Evolutionary conservation across 2,113 vertebrate species (phyloP).

Genomic region (Euleptes europaea): DNA sequence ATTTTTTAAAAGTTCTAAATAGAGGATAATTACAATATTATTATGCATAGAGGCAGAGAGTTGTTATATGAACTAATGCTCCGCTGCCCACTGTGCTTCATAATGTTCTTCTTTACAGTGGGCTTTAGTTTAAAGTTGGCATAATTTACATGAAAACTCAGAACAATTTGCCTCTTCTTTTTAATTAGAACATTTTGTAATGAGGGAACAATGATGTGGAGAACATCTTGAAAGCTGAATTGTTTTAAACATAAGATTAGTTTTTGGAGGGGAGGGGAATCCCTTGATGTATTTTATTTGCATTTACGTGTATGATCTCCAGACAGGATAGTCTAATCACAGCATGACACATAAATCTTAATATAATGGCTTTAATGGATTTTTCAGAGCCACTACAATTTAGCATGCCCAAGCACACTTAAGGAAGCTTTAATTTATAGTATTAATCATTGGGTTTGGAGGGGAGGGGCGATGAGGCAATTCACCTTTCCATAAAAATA

Average conservation of each 20-base stretch:
- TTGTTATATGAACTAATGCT: conserved; percentile 8
- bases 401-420: conserved; percentile 5
- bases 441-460: conserved; percentile 27
- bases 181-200: conserved; percentile 23
- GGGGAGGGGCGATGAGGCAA: not conserved
- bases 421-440: conserved; percentile 44
- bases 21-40: conserved; percentile 11
- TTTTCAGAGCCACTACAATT: conserved; percentile 45
- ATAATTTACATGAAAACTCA: conserved; percentile 22
- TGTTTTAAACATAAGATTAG: conserved; percentile 7
- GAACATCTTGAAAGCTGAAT: not conserved
- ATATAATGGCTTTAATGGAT: conserved; percentile 19
- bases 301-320: conserved; percentile 25
- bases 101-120: not conserved
- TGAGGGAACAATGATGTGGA: not conserved
- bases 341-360: conserved; percentile 24
- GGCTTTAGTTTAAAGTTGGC: conserved; percentile 1
- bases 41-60: not conserved
- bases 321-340: not conserved
- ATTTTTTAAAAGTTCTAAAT: not conserved
- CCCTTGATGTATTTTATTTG: conserved; percentile 29
- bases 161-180: conserved; percentile 17
- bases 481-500: not conserved
- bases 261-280: not conserved
- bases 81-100: not conserved